phyloP scores from a whole-genome alignment of 2,113 vertebrate genomes.

The Hippocampus mohnikei region DNA sequence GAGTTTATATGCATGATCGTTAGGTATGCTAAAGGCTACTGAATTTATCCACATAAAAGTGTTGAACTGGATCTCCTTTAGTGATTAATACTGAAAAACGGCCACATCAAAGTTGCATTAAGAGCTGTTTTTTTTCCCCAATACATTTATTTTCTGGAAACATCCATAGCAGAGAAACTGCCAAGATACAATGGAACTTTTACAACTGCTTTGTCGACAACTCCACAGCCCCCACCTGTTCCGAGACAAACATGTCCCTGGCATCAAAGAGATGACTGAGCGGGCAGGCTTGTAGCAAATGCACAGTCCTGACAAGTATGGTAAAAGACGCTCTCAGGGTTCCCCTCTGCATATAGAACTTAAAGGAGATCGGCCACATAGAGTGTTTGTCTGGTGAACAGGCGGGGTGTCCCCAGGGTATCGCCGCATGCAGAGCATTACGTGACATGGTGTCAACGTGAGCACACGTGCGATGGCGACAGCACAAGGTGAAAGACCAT shows the following conservation, averaged over 20 bases:
- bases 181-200: slow-evolving; percentile 55
- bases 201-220: slow-evolving; percentile 29
- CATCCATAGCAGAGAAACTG: slow-evolving; percentile 28
- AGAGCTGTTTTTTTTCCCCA: slow-evolving; percentile 7
- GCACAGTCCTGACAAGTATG: slow-evolving; percentile 47
- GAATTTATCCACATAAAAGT: not conserved
- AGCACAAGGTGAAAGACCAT: slow-evolving; percentile 37
- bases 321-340: slow-evolving; percentile 49
- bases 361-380: slow-evolving; percentile 23
- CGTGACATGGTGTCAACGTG: slow-evolving; percentile 59
- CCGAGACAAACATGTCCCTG: slow-evolving; percentile 40
- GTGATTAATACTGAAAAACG: not conserved
- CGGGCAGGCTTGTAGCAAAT: slow-evolving; percentile 24
- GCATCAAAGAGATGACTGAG: slow-evolving; percentile 23
- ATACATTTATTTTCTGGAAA: slow-evolving; percentile 28
- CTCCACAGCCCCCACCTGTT: slow-evolving; percentile 64
- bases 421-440: slow-evolving; percentile 33
- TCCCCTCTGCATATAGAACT: slow-evolving; percentile 32
- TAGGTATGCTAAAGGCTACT: not conserved
- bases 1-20: not conserved
- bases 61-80: not conserved
- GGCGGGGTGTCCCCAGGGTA: slow-evolving; percentile 35
- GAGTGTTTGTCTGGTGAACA: slow-evolving; percentile 38
- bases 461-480: slow-evolving; percentile 33
- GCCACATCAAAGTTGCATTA: slow-evolving; percentile 48